Percentiles rank a stretch among this genome's conserved stretches.
Conservation (phyloP, 1,140 invertebrate genomes). For the Druon quercuslanigerum region DNA sequence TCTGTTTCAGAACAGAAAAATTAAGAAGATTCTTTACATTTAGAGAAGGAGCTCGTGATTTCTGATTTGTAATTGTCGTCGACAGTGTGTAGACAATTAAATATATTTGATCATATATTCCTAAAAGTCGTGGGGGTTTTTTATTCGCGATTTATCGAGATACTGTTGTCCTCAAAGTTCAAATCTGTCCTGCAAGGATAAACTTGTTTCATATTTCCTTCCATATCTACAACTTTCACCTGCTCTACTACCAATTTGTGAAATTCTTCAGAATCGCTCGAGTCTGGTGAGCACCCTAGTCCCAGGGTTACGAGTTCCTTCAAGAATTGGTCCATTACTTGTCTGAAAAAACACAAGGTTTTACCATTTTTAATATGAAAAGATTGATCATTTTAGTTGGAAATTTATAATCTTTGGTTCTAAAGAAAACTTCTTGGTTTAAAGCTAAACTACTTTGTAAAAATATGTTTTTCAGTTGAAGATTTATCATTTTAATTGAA, state of each 20-base stretch:
- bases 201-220: slow-evolving; percentile 82
- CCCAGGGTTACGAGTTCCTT: slow-evolving; percentile 79
- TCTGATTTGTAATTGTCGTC: too few relatives aligned
- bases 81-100: background rate
- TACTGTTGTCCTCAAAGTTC: slow-evolving; percentile 71
- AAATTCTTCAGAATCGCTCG: slow-evolving; percentile 44
- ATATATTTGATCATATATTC: slow-evolving; percentile 38
- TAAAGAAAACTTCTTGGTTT: too few relatives aligned
- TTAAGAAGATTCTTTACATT: too few relatives aligned
- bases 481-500: too few relatives aligned
- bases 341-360: slow-evolving; percentile 57
- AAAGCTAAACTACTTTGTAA: too few relatives aligned
- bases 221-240: slow-evolving; percentile 82
- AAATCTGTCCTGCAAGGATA: slow-evolving; percentile 88
- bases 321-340: slow-evolving; percentile 82
- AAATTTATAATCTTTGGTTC: too few relatives aligned
- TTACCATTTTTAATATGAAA: background rate
- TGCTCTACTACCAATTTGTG: slow-evolving; percentile 78
- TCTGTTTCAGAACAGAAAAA: too few relatives aligned
- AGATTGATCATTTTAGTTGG: too few relatives aligned
- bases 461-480: too few relatives aligned
- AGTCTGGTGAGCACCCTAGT: slow-evolving; percentile 66
- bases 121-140: slow-evolving; percentile 27
- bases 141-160: slow-evolving; percentile 67
- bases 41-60: too few relatives aligned